phyloP scores from a whole-genome alignment of 2,797 vertebrate genomes.

The Epinephelus malabaricus region DNA sequence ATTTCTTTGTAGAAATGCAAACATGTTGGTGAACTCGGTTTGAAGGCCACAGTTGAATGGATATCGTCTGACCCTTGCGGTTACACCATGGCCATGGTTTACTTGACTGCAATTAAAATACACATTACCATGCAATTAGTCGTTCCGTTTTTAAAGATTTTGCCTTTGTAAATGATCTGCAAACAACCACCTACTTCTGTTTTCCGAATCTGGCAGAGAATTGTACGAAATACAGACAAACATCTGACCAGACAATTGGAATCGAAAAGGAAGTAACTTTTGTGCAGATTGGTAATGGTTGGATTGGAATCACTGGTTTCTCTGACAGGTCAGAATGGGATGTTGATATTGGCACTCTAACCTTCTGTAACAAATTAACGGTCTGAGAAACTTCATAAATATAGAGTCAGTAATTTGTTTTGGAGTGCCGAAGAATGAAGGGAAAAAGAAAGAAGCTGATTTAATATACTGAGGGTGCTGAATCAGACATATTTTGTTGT shows the following conservation, averaged over 20 bases:
- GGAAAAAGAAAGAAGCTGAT: not conserved
- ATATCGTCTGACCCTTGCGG: conserved; percentile 12
- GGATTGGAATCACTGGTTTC: conserved; percentile 41
- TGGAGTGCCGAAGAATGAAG: conserved; percentile 17
- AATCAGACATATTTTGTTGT: conserved; percentile 7
- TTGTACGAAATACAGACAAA: not conserved
- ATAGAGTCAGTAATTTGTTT: conserved; percentile 16
- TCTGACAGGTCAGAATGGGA: conserved; percentile 27
- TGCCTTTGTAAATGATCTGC: conserved; percentile 20
- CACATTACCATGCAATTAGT: conserved; percentile 42
- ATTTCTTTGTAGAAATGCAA: conserved; percentile 42
- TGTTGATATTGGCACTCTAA: conserved; percentile 41
- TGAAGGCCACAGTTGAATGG: conserved; percentile 1
- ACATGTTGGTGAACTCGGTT: conserved; percentile 26
- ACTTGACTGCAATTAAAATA: conserved; percentile 45
- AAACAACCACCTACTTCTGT: conserved; percentile 47
- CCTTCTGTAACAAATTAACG: conserved; percentile 36
- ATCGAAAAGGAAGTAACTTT: conserved; percentile 31
- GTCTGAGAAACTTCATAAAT: conserved; percentile 36
- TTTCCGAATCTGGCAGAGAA: conserved; percentile 37
- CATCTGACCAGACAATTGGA: conserved; percentile 26
- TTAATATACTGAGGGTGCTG: not conserved
- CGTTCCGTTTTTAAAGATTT: conserved; percentile 35
- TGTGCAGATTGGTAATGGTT: conserved; percentile 32
- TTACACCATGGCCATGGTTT: conserved; percentile 26